phyloP scores from a whole-genome alignment of 2,888 invertebrate species.

The Rhorus exstirpatorius region DNA sequence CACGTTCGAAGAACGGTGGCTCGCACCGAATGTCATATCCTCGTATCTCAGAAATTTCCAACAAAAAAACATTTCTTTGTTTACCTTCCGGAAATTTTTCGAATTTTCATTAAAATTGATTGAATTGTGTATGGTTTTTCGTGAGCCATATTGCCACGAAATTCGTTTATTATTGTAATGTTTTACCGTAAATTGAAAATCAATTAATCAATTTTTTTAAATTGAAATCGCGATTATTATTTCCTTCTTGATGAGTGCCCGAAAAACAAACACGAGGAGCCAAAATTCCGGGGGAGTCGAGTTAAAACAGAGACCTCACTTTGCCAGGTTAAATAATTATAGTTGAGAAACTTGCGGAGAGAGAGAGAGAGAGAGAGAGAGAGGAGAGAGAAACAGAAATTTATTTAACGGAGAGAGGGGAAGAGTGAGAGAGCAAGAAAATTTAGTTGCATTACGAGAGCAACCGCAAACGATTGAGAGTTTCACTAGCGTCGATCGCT shows the following conservation, averaged over 20 bases:
- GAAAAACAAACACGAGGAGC: constrained; percentile 7
- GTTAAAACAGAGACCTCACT: not conserved
- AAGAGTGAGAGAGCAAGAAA: constrained; percentile 11
- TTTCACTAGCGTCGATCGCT: constrained; percentile 31
- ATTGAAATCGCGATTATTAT: no score
- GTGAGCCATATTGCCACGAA: not conserved
- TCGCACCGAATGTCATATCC: not conserved
- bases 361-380: constrained; percentile 24
- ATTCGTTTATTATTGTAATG: not conserved
- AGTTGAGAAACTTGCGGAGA: constrained; percentile 15
- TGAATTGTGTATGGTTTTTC: not conserved
- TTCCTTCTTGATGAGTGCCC: no score
- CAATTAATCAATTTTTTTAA: not conserved
- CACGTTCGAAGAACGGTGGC: not conserved
- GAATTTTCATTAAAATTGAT: not conserved
- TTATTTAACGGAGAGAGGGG: not conserved
- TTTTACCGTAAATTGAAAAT: not conserved
- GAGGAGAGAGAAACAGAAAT: not conserved
- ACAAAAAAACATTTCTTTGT: not conserved
- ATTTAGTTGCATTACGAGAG: constrained; percentile 39
- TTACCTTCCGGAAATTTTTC: no score
- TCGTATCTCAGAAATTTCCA: not conserved
- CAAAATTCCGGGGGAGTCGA: constrained; percentile 1
- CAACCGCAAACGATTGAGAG: constrained; percentile 5
- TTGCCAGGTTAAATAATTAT: constrained; percentile 20